phyloP scores from a whole-genome alignment of 2,888 invertebrate species.

The Phragmatobia fuliginosa region DNA sequence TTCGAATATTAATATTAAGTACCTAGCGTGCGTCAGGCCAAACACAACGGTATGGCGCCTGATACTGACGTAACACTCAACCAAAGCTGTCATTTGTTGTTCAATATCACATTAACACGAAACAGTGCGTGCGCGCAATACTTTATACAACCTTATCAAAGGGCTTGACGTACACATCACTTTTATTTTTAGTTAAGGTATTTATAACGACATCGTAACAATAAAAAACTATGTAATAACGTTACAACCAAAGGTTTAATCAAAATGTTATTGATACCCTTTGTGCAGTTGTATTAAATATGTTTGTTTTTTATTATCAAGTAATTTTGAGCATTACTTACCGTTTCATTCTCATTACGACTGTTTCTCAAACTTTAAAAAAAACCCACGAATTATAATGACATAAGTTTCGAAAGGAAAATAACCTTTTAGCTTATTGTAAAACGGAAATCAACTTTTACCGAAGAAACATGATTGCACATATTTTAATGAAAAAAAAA shows the following conservation, averaged over 20 bases:
- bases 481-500: too few species aligned
- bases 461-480: background rate
- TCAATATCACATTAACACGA: constrained; percentile 26
- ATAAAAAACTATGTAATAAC: constrained; percentile 9
- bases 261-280: constrained; percentile 13
- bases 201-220: background rate
- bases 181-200: constrained; percentile 15
- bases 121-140: constrained; percentile 19
- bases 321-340: background rate
- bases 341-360: background rate
- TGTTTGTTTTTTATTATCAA: background rate
- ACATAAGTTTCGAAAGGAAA: too few species aligned
- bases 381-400: too few species aligned
- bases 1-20: constrained; percentile 7
- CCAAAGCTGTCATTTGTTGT: constrained; percentile 26
- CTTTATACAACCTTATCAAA: constrained; percentile 10
- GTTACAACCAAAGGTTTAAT: constrained; percentile 2
- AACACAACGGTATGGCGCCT: background rate
- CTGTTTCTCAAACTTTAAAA: background rate
- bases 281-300: constrained; percentile 4
- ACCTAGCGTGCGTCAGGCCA: constrained; percentile 4
- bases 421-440: too few species aligned
- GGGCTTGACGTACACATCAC: constrained; percentile 11
- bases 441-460: too few species aligned
- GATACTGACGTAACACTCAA: constrained; percentile 26